Conservation (phyloP, 2,113 vertebrate genomes). For the Ammodytes dubius region DNA sequence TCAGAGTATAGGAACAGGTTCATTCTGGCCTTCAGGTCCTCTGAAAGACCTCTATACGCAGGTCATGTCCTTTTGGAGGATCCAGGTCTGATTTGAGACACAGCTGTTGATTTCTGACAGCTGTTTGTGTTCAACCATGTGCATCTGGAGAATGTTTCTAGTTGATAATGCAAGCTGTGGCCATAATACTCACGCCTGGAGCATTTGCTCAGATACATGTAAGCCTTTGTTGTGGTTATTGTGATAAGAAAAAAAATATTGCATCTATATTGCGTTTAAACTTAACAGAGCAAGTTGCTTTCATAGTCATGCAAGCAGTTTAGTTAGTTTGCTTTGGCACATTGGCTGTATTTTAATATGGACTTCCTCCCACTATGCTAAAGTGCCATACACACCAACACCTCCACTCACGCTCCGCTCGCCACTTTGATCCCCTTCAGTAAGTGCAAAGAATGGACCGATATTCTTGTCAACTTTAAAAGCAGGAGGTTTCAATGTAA, state of each 20-base stretch:
- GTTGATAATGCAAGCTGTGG: slow-evolving; percentile 33
- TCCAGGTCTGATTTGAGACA: slow-evolving; percentile 9
- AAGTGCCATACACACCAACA: slow-evolving; percentile 8
- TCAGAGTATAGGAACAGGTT: background rate
- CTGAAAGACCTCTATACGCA: background rate
- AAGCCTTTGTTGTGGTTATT: background rate
- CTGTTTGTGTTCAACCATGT: slow-evolving; percentile 30
- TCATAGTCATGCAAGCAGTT: no score
- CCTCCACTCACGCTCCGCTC: slow-evolving; percentile 15
- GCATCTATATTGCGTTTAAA: background rate
- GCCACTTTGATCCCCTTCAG: slow-evolving; percentile 39
- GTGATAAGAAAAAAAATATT: background rate
- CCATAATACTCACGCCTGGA: slow-evolving; percentile 10
- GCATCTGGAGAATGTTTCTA: background rate
- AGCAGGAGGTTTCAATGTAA: slow-evolving; percentile 35
- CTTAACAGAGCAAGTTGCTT: no score
- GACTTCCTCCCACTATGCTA: no score
- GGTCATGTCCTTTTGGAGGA: background rate
- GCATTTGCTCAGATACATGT: background rate
- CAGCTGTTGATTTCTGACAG: slow-evolving; percentile 32
- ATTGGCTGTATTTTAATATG: no score
- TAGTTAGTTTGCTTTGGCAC: no score
- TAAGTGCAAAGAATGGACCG: slow-evolving; percentile 59
- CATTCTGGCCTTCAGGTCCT: background rate
- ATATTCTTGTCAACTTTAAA: slow-evolving; percentile 57